A percentile compares a stretch with the other conserved stretches of the same genome.
Evolutionary conservation across 2,888 invertebrate genomes (phyloP).

Genomic region (Meganola albula): DNA sequence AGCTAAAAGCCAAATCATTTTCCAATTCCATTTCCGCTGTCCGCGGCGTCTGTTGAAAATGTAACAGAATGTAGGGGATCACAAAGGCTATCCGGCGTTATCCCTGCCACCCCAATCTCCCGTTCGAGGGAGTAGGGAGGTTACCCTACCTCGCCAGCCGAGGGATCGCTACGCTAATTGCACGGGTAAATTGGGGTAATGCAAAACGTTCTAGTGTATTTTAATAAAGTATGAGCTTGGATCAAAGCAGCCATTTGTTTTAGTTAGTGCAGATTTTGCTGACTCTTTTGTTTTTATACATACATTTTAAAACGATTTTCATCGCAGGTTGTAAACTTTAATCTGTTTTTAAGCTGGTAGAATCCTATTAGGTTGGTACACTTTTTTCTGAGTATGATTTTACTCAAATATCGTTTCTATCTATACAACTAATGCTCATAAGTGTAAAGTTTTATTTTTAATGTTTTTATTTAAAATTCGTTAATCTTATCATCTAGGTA

Average conservation of each 20-base stretch:
- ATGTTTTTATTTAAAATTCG: too few species aligned
- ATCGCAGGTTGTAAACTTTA: too few species aligned
- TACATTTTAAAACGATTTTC: too few species aligned
- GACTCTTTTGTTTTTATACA: constrained; percentile 38
- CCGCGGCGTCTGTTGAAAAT: constrained; percentile 49
- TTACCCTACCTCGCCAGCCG: constrained; percentile 32
- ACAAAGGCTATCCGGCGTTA: constrained; percentile 55
- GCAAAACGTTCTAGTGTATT: constrained; percentile 58
- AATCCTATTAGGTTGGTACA: too few species aligned
- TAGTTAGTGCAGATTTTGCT: constrained; percentile 57
- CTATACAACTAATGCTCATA: too few species aligned
- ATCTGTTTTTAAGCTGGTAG: too few species aligned
- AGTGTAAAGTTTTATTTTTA: too few species aligned
- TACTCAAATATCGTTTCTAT: too few species aligned
- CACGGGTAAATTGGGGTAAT: constrained; percentile 72
- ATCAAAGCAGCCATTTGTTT: constrained; percentile 68
- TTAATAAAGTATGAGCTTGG: constrained; percentile 68
- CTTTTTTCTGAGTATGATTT: too few species aligned
- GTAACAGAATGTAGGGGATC: constrained; percentile 54
- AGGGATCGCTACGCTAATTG: constrained; percentile 63
- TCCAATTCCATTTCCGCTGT: constrained; percentile 71
- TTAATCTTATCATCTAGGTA: too few species aligned
- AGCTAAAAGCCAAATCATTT: constrained; percentile 75
- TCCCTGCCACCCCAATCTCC: constrained; percentile 27
- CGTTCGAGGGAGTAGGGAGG: constrained; percentile 29